Conservation (phyloP, 1,140 invertebrate species). For the Halyomorpha halys region DNA sequence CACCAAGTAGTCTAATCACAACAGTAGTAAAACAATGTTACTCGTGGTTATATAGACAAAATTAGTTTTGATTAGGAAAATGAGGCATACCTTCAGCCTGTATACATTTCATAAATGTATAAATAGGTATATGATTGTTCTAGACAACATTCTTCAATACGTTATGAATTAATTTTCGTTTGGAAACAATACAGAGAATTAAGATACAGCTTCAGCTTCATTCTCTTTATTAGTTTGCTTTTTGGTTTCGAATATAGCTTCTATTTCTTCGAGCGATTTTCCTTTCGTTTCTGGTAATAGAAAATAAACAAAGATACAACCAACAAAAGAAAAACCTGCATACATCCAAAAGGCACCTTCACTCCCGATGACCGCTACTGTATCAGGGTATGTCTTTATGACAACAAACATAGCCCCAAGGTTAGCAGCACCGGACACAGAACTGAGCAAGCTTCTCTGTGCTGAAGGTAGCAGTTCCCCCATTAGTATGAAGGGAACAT, state of each 20-base stretch:
- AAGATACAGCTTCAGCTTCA: background rate
- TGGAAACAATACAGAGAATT: too few species aligned
- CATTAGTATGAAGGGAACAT: conserved; percentile 42
- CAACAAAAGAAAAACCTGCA: conserved; percentile 38
- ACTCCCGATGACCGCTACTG: conserved; percentile 35
- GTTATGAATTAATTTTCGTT: too few species aligned
- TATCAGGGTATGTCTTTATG: conserved; percentile 38
- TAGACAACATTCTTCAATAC: too few species aligned
- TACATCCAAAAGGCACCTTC: conserved; percentile 43
- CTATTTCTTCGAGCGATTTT: conserved; percentile 43
- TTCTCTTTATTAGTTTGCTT: background rate
- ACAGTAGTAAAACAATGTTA: too few species aligned
- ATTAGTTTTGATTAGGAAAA: too few species aligned
- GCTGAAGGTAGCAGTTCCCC: conserved; percentile 41
- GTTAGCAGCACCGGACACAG: conserved; percentile 37
- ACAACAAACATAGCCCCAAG: conserved; percentile 41
- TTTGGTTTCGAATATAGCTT: conserved; percentile 32
- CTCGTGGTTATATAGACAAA: too few species aligned
- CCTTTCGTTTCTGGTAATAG: conserved; percentile 48
- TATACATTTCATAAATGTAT: too few species aligned
- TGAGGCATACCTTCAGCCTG: too few species aligned
- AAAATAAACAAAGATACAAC: conserved; percentile 37
- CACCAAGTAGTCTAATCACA: too few species aligned
- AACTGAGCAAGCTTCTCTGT: conserved; percentile 37
- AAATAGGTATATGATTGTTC: too few species aligned